These are phyloP conservation scores for Drosophila willistoni DNA, from an alignment of 1,140 invertebrate genomes.

Conservation along the genomic window DNA sequence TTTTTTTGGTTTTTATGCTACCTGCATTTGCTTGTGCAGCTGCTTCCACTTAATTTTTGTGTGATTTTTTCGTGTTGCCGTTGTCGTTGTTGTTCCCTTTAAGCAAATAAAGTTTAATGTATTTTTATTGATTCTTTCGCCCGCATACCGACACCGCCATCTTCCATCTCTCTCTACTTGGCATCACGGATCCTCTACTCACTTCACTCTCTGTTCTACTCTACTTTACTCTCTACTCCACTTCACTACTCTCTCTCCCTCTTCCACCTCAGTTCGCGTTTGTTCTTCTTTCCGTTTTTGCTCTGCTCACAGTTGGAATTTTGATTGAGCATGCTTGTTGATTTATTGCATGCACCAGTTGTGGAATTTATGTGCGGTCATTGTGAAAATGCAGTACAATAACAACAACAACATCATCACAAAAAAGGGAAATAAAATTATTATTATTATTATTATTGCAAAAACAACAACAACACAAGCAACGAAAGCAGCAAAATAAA, in stretches of 20 bases:
- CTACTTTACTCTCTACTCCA: background rate
- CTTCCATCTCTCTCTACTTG: conserved; percentile 38
- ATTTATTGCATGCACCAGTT: conserved; percentile 63
- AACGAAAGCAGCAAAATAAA: conserved; percentile 11
- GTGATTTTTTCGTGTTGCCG: conserved; percentile 8
- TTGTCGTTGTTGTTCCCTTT: conserved; percentile 17
- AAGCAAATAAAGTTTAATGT: conserved; percentile 66
- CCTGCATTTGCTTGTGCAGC: conserved; percentile 51
- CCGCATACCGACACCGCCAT: conserved; percentile 23
- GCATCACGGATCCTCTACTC: background rate
- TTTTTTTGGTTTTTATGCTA: conserved; percentile 22
- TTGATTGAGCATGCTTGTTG: conserved; percentile 68
- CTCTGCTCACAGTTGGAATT: conserved; percentile 53
- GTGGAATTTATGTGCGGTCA: conserved; percentile 70
- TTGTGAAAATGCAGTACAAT: conserved; percentile 43
- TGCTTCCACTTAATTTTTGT: conserved; percentile 24
- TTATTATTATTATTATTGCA: conserved; percentile 14
- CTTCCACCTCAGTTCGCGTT: no score
- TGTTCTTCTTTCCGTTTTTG: conserved; percentile 14
- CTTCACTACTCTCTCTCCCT: background rate
- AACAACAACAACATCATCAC: conserved; percentile 15
- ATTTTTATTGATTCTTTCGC: conserved; percentile 68
- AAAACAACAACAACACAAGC: conserved; percentile 14
- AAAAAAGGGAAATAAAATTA: conserved; percentile 23
- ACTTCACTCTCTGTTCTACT: background rate